Evolutionary conservation across 2,797 vertebrate genomes (phyloP).

Genomic region (Denticeps clupeoides): DNA sequence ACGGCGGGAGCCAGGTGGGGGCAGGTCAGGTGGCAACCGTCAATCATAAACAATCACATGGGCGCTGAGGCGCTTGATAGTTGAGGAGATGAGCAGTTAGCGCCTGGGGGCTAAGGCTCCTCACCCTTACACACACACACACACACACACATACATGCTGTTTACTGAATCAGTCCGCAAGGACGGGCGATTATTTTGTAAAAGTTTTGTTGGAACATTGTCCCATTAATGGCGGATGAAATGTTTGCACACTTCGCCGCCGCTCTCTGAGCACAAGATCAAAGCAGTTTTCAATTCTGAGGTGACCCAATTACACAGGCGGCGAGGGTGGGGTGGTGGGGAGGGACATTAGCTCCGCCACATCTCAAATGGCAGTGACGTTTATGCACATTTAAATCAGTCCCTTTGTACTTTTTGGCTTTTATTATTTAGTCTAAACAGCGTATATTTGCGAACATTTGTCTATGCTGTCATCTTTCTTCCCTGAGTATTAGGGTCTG

Average conservation of each 20-base stretch:
- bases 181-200: constrained; percentile 2
- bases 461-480: too few relatives aligned
- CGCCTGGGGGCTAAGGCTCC: not conserved
- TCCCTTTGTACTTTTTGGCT: constrained; percentile 5
- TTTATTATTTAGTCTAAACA: not conserved
- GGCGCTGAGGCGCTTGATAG: not conserved
- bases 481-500: too few relatives aligned
- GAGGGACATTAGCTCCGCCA: constrained; percentile 11
- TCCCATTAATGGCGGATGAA: constrained; percentile 13
- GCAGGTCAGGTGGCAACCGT: not conserved
- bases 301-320: constrained; percentile 14
- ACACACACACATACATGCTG: not conserved
- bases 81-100: not conserved
- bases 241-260: constrained; percentile 4
- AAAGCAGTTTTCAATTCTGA: constrained; percentile 11
- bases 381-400: constrained; percentile 8
- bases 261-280: constrained; percentile 10
- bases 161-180: constrained; percentile 29
- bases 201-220: constrained; percentile 4
- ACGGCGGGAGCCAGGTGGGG: not conserved
- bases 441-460: constrained; percentile 8
- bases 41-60: not conserved
- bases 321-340: not conserved
- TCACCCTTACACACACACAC: not conserved
- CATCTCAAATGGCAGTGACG: constrained; percentile 19